Percentiles rank a stretch among this genome's conserved stretches.
These are phyloP conservation scores for Oligia strigilis DNA, from an alignment of 2,888 invertebrate species.

Conservation along the genomic window DNA sequence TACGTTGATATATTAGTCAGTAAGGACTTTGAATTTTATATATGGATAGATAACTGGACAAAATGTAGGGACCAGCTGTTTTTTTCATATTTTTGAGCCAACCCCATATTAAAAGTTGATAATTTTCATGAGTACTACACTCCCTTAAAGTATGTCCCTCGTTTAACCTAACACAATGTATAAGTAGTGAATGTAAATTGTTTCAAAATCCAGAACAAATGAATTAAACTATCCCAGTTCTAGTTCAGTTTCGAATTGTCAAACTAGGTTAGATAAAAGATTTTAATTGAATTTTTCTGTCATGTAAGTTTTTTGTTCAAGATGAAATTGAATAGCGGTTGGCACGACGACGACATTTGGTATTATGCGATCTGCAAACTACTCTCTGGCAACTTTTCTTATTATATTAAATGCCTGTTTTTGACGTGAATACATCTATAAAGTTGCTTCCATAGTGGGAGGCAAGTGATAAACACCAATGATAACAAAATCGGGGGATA, in stretches of 20 bases:
- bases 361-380: neutral
- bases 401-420: neutral
- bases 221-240: neutral
- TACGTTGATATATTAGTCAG: no score
- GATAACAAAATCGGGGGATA: no score
- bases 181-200: neutral
- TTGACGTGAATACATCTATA: no score
- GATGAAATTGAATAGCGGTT: conserved; percentile 17
- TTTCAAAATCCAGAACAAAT: neutral
- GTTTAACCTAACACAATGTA: neutral
- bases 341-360: neutral
- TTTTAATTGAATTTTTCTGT: conserved; percentile 37
- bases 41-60: no score
- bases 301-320: neutral
- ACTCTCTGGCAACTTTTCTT: neutral
- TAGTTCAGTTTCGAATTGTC: conserved; percentile 8
- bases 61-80: no score
- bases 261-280: conserved; percentile 20
- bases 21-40: no score
- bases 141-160: no score
- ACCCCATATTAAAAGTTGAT: no score
- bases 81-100: no score
- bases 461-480: no score
- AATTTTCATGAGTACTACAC: no score
- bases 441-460: no score